phyloP scores from a whole-genome alignment of 2,888 invertebrate genomes.

The Germaria angustata region DNA sequence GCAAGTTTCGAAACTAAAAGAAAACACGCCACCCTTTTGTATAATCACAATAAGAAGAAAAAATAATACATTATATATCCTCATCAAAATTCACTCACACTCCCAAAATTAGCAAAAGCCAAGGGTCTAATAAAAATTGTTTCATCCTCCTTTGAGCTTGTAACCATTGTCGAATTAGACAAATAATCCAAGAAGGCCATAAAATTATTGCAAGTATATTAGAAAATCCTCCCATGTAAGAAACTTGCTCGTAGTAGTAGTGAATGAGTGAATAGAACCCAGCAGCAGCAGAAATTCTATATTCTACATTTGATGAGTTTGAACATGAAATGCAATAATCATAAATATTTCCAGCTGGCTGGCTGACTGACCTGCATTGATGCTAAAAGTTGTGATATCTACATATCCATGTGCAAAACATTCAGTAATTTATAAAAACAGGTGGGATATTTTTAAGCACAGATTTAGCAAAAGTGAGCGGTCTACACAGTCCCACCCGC shows the following conservation, averaged over 20 bases:
- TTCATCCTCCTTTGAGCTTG: constrained; percentile 3
- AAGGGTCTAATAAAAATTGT: constrained; percentile 42
- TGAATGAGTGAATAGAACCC: neutral
- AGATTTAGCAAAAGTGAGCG: no score
- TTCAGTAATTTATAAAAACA: no score
- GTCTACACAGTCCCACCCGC: no score
- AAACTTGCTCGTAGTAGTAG: neutral
- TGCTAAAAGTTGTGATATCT: constrained; percentile 15
- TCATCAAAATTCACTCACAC: constrained; percentile 42
- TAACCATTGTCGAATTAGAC: constrained; percentile 24
- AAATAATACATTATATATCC: constrained; percentile 39
- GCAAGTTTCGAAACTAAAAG: neutral
- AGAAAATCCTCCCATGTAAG: constrained; percentile 9
- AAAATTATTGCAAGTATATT: constrained; percentile 25
- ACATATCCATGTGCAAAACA: no score
- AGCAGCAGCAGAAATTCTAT: constrained; percentile 18
- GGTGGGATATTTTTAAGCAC: no score
- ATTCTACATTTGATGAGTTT: constrained; percentile 29
- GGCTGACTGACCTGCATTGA: neutral
- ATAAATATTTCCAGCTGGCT: constrained; percentile 37
- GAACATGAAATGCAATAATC: constrained; percentile 48
- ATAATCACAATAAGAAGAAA: constrained; percentile 44
- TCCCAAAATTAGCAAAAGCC: constrained; percentile 14
- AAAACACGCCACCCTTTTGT: constrained; percentile 5
- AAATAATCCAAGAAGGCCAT: constrained; percentile 15